A percentile compares a stretch with the other conserved stretches of the same genome.
Conservation (phyloP, 35 echinoderm and acorn worm genomes). For the Apostichopus parvimensis region DNA sequence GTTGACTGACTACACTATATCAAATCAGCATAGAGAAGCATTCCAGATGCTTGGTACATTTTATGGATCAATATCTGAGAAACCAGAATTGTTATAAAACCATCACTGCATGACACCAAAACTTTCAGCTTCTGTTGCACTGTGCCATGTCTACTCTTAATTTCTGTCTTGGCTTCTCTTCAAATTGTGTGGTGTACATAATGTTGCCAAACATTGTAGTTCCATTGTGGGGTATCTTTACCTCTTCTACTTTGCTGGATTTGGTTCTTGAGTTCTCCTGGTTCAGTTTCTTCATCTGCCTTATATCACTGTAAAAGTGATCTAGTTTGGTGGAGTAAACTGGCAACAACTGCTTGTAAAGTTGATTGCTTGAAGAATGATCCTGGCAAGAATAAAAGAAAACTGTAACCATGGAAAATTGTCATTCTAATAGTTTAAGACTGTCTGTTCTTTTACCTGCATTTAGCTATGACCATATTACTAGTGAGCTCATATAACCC, state of each 20-base stretch:
- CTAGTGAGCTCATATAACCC: too few relatives aligned
- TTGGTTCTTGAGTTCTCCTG: neutral
- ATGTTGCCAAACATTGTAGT: too few relatives aligned
- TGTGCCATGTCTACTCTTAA: neutral
- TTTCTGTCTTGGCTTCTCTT: neutral
- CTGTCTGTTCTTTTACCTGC: too few relatives aligned
- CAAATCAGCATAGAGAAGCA: too few relatives aligned
- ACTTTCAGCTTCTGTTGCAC: neutral
- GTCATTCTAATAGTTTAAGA: too few relatives aligned
- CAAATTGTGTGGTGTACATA: too few relatives aligned
- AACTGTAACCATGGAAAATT: too few relatives aligned
- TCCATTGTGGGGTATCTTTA: neutral
- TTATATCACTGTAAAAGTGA: neutral
- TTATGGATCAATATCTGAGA: too few relatives aligned
- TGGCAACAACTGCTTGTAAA: neutral
- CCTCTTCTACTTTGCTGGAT: neutral
- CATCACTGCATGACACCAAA: neutral
- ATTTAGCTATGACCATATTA: too few relatives aligned
- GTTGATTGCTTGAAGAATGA: neutral
- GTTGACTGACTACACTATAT: too few relatives aligned
- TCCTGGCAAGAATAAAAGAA: neutral
- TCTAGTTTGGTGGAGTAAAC: neutral
- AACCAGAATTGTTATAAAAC: too few relatives aligned
- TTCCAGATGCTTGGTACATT: too few relatives aligned
- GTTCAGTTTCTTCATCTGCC: neutral